Conservation (phyloP, 2,113 vertebrate species). For the Pyrgilauda ruficollis region DNA sequence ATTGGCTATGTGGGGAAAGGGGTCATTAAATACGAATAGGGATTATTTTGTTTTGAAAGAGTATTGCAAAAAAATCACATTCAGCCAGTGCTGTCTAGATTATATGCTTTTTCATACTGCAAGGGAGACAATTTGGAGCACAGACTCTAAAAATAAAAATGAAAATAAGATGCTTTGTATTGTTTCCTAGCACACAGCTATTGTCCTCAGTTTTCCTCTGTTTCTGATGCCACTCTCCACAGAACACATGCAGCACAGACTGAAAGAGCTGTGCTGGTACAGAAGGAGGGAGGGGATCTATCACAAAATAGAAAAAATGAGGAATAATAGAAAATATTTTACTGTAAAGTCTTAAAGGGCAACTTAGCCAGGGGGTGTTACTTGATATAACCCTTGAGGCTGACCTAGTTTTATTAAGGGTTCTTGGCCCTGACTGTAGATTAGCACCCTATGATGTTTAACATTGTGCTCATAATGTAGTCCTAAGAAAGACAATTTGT, state of each 20-base stretch:
- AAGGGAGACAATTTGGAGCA: not conserved
- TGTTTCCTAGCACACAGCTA: not conserved
- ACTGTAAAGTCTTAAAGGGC: not conserved
- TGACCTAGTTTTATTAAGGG: not conserved
- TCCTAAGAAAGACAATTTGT: not conserved
- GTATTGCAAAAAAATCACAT: not conserved
- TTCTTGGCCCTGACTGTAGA: not conserved
- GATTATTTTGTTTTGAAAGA: not conserved
- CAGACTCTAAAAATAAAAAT: not conserved
- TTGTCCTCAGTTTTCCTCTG: not conserved
- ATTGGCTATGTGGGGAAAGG: not conserved
- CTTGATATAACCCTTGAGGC: not conserved
- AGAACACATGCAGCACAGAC: not conserved
- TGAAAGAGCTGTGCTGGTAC: not conserved
- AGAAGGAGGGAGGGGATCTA: not conserved
- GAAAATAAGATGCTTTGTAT: not conserved
- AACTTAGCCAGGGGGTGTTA: not conserved
- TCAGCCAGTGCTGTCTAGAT: not conserved
- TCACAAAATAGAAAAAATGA: not conserved
- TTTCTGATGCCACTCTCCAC: not conserved
- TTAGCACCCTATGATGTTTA: not conserved
- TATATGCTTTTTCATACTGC: not conserved
- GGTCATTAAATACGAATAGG: conserved; percentile 1
- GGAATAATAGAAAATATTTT: not conserved
- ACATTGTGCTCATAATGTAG: not conserved